Evolutionary conservation across 2,113 vertebrate genomes (phyloP).

Genomic region (Noctilio leporinus): DNA sequence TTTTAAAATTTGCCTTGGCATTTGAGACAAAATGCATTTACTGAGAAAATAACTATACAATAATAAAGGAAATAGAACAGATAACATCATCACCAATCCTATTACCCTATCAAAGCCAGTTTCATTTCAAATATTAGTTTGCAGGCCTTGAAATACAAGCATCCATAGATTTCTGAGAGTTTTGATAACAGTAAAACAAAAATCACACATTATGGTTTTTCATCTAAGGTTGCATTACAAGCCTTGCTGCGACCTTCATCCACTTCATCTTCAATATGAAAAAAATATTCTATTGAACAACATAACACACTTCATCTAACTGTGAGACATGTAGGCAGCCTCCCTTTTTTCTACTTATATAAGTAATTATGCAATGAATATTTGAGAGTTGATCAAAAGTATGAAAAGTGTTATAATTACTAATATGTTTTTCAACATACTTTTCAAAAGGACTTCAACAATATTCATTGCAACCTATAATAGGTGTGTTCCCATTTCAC

Average conservation of each 20-base stretch:
- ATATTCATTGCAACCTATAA: neutral
- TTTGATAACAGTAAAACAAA: neutral
- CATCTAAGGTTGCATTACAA: neutral
- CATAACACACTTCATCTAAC: neutral
- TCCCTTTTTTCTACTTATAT: neutral
- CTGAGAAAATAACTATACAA: neutral
- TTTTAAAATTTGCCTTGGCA: neutral
- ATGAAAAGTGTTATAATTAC: neutral
- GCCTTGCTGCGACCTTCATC: neutral
- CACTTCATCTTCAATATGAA: neutral
- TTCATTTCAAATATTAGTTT: neutral
- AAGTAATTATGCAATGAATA: slow-evolving; percentile 16
- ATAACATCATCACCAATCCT: neutral
- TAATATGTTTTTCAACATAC: neutral
- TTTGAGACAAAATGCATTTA: slow-evolving; percentile 14
- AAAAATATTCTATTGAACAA: neutral
- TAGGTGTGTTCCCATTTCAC: neutral
- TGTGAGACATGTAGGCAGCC: neutral
- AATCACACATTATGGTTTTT: neutral
- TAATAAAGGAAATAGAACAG: neutral
- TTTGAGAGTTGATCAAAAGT: neutral
- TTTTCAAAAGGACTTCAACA: neutral
- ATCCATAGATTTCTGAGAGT: neutral
- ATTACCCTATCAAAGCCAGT: neutral
- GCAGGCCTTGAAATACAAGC: neutral